Evolutionary conservation across 1,140 invertebrate species (phyloP).

Genomic region (Heliconius himera): DNA sequence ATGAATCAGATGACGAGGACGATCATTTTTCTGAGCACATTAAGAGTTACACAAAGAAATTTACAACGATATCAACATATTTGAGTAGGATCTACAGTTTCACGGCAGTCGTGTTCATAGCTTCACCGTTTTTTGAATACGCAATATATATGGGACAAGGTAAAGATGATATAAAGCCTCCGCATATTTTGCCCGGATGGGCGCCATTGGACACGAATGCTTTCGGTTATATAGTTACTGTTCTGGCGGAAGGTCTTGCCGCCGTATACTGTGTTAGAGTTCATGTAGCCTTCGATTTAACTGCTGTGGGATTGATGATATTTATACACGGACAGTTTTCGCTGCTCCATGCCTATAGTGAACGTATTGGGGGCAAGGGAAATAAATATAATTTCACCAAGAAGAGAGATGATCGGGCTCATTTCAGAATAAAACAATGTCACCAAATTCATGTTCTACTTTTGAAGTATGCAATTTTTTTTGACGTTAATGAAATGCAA

Average conservation of each 20-base stretch:
- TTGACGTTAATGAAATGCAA: background rate
- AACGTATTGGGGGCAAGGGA: constrained; percentile 55
- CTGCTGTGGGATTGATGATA: constrained; percentile 61
- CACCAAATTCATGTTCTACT: constrained; percentile 52
- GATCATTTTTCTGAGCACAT: constrained; percentile 42
- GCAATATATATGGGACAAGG: constrained; percentile 37
- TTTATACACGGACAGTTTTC: constrained; percentile 64
- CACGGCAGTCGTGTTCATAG: constrained; percentile 54
- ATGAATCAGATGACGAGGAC: constrained; percentile 55
- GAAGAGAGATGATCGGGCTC: constrained; percentile 54
- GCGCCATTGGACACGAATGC: constrained; percentile 45
- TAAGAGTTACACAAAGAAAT: constrained; percentile 50
- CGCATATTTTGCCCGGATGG: constrained; percentile 64
- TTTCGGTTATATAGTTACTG: constrained; percentile 48
- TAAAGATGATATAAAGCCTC: constrained; percentile 28
- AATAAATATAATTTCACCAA: constrained; percentile 37
- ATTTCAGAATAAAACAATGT: constrained; percentile 53
- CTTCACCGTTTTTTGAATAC: constrained; percentile 60
- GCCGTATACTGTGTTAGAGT: constrained; percentile 57
- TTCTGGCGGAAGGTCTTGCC: constrained; percentile 51
- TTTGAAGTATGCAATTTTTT: constrained; percentile 46
- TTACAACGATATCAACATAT: constrained; percentile 43
- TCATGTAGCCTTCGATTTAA: constrained; percentile 61
- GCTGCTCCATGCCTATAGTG: constrained; percentile 51
- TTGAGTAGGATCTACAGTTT: constrained; percentile 52